phyloP scores from a whole-genome alignment of 1,140 invertebrate genomes.

The Conus betulinus region DNA sequence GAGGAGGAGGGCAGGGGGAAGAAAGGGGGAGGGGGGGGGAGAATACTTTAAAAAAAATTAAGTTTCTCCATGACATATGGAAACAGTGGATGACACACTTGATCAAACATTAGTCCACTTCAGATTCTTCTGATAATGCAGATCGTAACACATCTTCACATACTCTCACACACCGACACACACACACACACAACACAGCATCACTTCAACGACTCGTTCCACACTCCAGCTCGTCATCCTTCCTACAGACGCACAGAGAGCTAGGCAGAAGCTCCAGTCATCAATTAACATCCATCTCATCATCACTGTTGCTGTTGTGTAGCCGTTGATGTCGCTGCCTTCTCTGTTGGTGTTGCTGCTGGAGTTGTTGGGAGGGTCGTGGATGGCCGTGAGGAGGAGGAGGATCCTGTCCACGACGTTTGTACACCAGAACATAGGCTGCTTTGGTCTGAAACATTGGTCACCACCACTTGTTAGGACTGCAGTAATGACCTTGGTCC shows the following conservation, averaged over 20 bases:
- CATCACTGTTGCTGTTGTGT: constrained; percentile 30
- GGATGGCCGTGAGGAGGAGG: neutral
- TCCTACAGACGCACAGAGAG: neutral
- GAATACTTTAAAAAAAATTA: no score
- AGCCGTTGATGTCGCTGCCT: neutral
- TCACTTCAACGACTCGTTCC: no score
- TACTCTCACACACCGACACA: no score
- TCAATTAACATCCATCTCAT: constrained; percentile 51
- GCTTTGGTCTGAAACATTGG: constrained; percentile 73
- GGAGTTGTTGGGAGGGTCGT: constrained; percentile 2
- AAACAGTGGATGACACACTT: no score
- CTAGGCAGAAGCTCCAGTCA: neutral
- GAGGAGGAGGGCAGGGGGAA: no score
- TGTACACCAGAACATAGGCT: constrained; percentile 78
- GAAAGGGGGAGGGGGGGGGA: no score
- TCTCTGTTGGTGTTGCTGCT: neutral
- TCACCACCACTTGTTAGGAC: no score
- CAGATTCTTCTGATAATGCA: no score
- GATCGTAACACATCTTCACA: no score
- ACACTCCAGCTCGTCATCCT: neutral
- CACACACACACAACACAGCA: neutral
- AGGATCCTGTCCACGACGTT: constrained; percentile 58
- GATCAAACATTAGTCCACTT: no score
- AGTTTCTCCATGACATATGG: no score
- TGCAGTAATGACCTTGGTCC: no score